phyloP scores from a whole-genome alignment of 2,113 vertebrate species.

The Alouatta palliata region DNA sequence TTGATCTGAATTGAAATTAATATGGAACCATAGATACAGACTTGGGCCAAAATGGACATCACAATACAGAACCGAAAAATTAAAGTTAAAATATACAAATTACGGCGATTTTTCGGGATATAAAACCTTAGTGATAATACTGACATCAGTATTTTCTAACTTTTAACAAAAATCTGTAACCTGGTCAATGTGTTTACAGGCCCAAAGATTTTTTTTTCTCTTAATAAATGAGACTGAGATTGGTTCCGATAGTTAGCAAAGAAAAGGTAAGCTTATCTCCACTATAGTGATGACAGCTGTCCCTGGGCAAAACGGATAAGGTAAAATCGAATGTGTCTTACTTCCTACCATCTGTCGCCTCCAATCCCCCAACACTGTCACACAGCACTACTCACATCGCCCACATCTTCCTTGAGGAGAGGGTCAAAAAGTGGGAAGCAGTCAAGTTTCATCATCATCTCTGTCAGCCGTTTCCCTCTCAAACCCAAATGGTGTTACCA shows the following conservation, averaged over 20 bases:
- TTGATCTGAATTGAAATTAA: neutral
- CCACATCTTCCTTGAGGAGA: neutral
- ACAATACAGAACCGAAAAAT: neutral
- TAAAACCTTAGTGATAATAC: neutral
- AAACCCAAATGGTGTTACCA: neutral
- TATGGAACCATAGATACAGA: neutral
- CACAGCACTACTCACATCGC: fast-evolving
- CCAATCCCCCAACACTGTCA: neutral
- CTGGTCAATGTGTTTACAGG: neutral
- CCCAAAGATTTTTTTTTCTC: neutral
- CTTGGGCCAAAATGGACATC: neutral
- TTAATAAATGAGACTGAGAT: neutral
- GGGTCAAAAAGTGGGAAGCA: neutral
- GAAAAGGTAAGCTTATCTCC: neutral
- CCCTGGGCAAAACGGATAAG: neutral
- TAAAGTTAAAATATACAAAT: neutral
- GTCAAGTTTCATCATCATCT: neutral
- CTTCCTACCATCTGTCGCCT: neutral
- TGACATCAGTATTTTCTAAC: neutral
- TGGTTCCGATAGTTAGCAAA: neutral
- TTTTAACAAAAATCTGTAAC: conserved; percentile 4
- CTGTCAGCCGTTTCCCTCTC: neutral
- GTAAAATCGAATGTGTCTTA: neutral
- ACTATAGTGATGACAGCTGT: neutral
- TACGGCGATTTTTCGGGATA: neutral